Evolutionary conservation across 2,113 vertebrate genomes (phyloP), one percentile per base, ranked within the genome.

Genomic region (Hyaena hyaena): DNA sequence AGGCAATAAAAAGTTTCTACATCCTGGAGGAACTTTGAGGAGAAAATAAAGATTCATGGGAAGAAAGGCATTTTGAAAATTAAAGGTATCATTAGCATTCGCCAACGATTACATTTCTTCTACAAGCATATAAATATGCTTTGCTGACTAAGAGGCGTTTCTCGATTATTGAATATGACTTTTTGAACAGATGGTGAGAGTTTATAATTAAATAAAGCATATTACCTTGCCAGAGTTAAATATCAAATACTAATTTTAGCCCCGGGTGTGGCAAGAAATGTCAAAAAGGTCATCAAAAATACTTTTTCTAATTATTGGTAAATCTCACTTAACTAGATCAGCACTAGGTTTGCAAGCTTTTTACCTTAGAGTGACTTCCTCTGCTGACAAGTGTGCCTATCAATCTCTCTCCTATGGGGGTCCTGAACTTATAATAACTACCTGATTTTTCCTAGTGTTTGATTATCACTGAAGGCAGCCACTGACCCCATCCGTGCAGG

Each of bases 401-500:
- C n/a, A 82, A 39, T 71, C 48, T 77, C 45, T 80, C 19, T 65
- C 86, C 28, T 69, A 35, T 19, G 1, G 31, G 26, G 12, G 39
- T 10, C 17, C 73, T 48, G 68, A 14, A 45, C n/a, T 71, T 93
- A n/a, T 82, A 83, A 66, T 16, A 39, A 63, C 43, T 17, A 43
- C 43, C 15, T 85, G 86, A 33, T 16, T 39, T 90, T 87, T 86
- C 26, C 45, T 16, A 7, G 63, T 76, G 7, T 33, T n/a, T 83
- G 68, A 24, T 66, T 23, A 45, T 45, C 79, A 77, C 26, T 68
- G n/a, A 65, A 77, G 80, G 16, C 65, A 73, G 19, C 15, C 24
- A 35, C 19, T 24, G 4, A 28, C 4, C 5, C 45, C 15, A 14
- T 24, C 24, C 4, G 6, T 0, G 21, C 4, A 6, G 0, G 21